Conservation (phyloP, 2,888 invertebrate genomes). For the Eumerus sabulonum region DNA sequence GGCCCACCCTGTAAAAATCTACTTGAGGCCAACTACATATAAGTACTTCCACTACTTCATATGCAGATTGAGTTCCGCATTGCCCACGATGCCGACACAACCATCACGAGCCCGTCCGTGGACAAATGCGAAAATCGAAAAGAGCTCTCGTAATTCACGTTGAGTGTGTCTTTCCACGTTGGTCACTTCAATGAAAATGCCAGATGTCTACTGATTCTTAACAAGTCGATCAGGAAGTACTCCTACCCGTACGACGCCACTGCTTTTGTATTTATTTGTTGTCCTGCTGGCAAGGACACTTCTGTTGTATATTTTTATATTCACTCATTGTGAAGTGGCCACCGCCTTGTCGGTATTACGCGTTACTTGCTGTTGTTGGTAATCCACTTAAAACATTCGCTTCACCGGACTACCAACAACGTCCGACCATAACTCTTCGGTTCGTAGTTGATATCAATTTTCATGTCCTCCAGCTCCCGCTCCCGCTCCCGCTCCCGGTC, state of each 20-base stretch:
- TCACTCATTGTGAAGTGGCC: neutral
- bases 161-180: neutral
- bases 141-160: no score
- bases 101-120: no score
- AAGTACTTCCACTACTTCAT: no score
- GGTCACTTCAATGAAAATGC: neutral
- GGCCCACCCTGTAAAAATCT: no score
- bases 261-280: slow-evolving; percentile 13
- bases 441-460: slow-evolving; percentile 30
- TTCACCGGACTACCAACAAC: slow-evolving; percentile 17
- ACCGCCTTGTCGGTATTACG: no score
- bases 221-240: neutral
- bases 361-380: slow-evolving; percentile 8
- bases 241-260: neutral
- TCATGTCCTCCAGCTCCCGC: slow-evolving; percentile 33
- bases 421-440: slow-evolving; percentile 28
- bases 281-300: slow-evolving; percentile 1
- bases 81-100: no score
- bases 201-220: neutral
- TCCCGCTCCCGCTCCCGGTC: no score
- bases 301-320: slow-evolving; percentile 20
- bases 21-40: no score
- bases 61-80: no score
- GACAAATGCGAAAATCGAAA: no score
- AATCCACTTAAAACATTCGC: slow-evolving; percentile 31